These are phyloP conservation scores for Bombus fervidus DNA, from an alignment of 1,140 invertebrate genomes.

Conservation along the genomic window DNA sequence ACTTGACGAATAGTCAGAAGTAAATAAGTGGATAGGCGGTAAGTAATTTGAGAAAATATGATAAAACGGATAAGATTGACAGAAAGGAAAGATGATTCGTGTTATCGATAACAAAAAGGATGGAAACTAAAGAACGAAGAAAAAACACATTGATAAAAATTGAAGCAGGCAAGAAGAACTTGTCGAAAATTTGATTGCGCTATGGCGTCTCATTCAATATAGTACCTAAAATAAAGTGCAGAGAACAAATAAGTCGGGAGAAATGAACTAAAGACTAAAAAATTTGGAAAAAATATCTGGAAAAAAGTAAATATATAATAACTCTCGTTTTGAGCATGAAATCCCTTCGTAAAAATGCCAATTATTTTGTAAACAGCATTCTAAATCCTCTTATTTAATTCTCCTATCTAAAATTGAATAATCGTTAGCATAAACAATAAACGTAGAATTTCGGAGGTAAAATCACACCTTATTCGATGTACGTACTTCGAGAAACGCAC, in stretches of 20 bases:
- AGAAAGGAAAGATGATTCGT: not conserved
- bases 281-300: not conserved
- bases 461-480: not conserved
- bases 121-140: not conserved
- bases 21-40: not conserved
- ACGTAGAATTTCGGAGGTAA: not conserved
- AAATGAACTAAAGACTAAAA: not conserved
- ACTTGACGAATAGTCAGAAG: not conserved
- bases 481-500: not conserved
- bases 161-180: too few species aligned
- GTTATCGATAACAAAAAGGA: not conserved
- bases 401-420: not conserved
- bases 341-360: not conserved
- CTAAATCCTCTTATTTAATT: not conserved
- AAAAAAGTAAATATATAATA: not conserved
- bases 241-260: not conserved
- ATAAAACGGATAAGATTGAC: not conserved
- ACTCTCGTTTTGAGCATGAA: not conserved
- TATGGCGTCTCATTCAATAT: not conserved
- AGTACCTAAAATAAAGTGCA: not conserved
- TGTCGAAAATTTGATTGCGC: too few species aligned
- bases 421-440: too few species aligned
- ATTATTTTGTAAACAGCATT: not conserved
- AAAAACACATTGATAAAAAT: too few species aligned
- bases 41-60: not conserved